These are phyloP conservation scores for Spodoptera frugiperda DNA, from an alignment of 1,140 invertebrate species.

Conservation along the genomic window DNA sequence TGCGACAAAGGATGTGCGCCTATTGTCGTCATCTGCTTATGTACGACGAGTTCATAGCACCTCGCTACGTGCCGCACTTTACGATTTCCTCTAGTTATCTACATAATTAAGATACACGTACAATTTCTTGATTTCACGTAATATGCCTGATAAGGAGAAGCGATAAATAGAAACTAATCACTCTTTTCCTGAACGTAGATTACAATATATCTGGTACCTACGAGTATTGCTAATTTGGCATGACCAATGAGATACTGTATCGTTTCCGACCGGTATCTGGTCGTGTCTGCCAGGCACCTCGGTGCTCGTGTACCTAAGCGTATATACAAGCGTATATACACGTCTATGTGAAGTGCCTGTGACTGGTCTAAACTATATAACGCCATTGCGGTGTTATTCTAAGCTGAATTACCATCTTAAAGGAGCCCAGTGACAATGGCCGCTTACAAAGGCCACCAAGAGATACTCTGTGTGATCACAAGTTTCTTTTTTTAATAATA, in stretches of 20 bases:
- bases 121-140: constrained; percentile 29
- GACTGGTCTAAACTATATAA: constrained; percentile 10
- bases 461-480: constrained; percentile 38
- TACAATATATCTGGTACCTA: neutral
- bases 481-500: constrained; percentile 28
- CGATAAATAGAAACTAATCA: constrained; percentile 17
- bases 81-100: constrained; percentile 3
- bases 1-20: constrained; percentile 42
- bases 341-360: neutral
- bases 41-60: constrained; percentile 14
- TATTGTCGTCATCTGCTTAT: constrained; percentile 39
- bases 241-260: constrained; percentile 22
- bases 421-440: constrained; percentile 60
- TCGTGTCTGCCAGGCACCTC: neutral
- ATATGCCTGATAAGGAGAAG: constrained; percentile 1
- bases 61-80: neutral
- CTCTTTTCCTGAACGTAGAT: constrained; percentile 26
- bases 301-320: constrained; percentile 1
- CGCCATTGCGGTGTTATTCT: constrained; percentile 49
- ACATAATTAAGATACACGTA: neutral
- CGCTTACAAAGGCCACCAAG: constrained; percentile 50
- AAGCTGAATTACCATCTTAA: constrained; percentile 75
- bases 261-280: neutral
- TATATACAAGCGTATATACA: neutral
- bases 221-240: neutral